Evolutionary conservation across 2,888 invertebrate genomes (phyloP), one percentile per base, ranked within the genome.

Genomic region (Biston stratarius): DNA sequence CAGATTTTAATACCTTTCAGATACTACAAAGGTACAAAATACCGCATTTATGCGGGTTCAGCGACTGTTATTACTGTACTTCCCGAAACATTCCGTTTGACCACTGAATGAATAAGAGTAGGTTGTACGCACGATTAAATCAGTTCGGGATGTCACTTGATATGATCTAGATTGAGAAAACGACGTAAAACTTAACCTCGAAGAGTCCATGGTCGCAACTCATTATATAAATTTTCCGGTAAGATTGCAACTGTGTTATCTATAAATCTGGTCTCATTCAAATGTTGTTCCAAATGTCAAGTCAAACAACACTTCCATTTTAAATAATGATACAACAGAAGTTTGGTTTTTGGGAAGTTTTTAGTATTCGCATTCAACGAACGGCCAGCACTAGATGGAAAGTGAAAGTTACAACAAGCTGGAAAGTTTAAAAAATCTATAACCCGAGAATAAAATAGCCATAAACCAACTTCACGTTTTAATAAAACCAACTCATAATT

Each of bases 251-350:
- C n/a, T 51, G 8, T n/a, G n/a, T 51, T 51, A 34, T 34, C 14
- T 12, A 33, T 24, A 40, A 53, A 53, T 55, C 55, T 3, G 33
- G 42, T 55, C 42, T 55, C 24, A 9, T 42, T 58, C 47, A 58
- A 45, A 58, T 38, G 47, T 58, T 10, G 58, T 58, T 58, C 36
- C 15, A 58, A 58, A 58, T 58, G 58, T 58, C 58, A 58, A 58
- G 58, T 47, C 14, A 7, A 58, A 58, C 58, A 38, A 47, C 58
- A 47, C 38, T 40, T 53, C n/a, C 34, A 51, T n/a, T 40, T 40
- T 15, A 24, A 53, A 0, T 8, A 42, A 42, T 40, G 40, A 40
- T 40, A 40, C n/a, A 8, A 36, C 0, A 48, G 6, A 15, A 24
- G 10, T 10, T 48, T 24, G 8, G 24, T 10, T 51, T 33, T 10